phyloP scores from a whole-genome alignment of 2,888 invertebrate species.

The Drosophila diplacantha region DNA sequence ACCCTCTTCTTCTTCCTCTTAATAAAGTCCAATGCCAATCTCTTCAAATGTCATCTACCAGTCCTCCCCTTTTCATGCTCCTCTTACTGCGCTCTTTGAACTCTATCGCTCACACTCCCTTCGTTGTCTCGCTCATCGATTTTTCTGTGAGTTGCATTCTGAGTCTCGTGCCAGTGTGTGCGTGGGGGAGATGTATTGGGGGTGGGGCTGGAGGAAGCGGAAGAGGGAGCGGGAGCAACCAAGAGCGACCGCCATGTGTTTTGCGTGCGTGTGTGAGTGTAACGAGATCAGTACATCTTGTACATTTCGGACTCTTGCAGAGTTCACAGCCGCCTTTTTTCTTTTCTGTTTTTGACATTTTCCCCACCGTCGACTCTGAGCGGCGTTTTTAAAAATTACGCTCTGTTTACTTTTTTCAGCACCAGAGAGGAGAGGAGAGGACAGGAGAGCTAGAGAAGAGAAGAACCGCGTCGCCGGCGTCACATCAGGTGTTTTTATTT shows the following conservation, averaged over 20 bases:
- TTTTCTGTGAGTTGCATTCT: constrained; percentile 61
- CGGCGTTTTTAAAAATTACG: constrained; percentile 67
- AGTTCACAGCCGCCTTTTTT: constrained; percentile 54
- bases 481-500: constrained; percentile 37
- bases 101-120: constrained; percentile 45
- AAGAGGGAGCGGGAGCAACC: constrained; percentile 66
- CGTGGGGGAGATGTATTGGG: constrained; percentile 5
- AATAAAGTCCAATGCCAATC: constrained; percentile 42
- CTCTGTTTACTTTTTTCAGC: constrained; percentile 68
- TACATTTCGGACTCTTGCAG: constrained; percentile 65
- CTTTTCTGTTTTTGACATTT: constrained; percentile 65
- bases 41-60: constrained; percentile 62
- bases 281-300: constrained; percentile 64
- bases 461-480: constrained; percentile 30
- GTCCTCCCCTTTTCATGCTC: constrained; percentile 1
- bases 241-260: constrained; percentile 63
- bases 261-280: constrained; percentile 63
- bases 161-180: constrained; percentile 8
- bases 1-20: constrained; percentile 30
- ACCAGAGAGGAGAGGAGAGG: constrained; percentile 25
- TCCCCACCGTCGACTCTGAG: constrained; percentile 63
- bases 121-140: constrained; percentile 39
- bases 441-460: constrained; percentile 9
- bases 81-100: constrained; percentile 60
- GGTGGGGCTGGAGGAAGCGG: constrained; percentile 6